phyloP scores from a whole-genome alignment of 2,888 invertebrate genomes.

The Arenicola marina region DNA sequence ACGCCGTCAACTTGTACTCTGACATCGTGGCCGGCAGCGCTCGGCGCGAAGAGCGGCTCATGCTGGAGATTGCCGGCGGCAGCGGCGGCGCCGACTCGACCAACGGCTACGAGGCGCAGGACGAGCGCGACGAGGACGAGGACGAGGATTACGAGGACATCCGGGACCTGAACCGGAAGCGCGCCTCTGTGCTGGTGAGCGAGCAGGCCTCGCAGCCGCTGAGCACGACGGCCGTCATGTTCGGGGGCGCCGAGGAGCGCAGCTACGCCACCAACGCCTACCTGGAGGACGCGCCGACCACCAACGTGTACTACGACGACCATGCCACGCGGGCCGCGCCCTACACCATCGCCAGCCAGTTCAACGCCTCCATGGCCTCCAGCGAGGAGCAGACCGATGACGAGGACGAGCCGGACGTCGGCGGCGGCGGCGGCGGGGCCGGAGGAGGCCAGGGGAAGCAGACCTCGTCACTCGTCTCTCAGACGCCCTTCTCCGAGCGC shows the following conservation, averaged over 20 bases:
- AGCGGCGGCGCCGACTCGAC: background rate
- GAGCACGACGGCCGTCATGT: constrained; percentile 10
- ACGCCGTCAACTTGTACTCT: no score
- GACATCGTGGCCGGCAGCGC: background rate
- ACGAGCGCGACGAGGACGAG: background rate
- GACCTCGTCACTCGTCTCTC: constrained; percentile 1
- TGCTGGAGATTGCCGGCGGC: constrained; percentile 3
- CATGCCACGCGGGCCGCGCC: constrained; percentile 60
- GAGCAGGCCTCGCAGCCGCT: background rate
- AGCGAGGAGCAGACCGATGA: constrained; percentile 70
- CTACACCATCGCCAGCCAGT: constrained; percentile 86
- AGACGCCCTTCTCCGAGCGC: constrained; percentile 14
- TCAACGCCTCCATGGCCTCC: constrained; percentile 73
- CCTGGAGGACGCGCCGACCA: constrained; percentile 37
- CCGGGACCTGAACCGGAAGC: background rate
- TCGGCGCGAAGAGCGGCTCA: constrained; percentile 6
- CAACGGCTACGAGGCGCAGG: constrained; percentile 1
- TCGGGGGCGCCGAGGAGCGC: constrained; percentile 28
- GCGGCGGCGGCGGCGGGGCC: background rate
- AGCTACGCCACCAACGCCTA: constrained; percentile 13
- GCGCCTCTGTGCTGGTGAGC: background rate
- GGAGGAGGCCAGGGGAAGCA: background rate
- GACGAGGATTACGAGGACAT: background rate
- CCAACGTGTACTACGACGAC: constrained; percentile 47
- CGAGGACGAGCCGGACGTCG: background rate